Percentiles rank a stretch among this genome's conserved stretches.
Conservation (phyloP, 1,140 invertebrate species). For the Solenopsis fugax region DNA sequence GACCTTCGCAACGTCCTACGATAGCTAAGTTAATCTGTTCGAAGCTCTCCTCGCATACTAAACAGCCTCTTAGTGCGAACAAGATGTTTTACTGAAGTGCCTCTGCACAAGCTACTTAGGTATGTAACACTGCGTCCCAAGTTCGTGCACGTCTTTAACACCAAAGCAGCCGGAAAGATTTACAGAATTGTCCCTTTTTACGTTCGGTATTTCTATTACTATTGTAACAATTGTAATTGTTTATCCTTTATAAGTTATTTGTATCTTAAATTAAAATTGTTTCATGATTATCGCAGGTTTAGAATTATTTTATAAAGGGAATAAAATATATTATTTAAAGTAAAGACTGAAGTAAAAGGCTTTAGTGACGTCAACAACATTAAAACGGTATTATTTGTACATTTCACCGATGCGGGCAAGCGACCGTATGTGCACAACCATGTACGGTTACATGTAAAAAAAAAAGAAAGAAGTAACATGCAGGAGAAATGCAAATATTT, state of each 20-base stretch:
- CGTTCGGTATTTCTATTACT: background rate
- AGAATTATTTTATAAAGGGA: background rate
- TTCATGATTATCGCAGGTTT: background rate
- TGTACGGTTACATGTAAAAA: background rate
- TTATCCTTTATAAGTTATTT: background rate
- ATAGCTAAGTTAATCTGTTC: conserved; percentile 77
- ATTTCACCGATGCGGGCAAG: conserved; percentile 3
- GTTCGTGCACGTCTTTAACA: conserved; percentile 75
- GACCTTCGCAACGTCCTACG: conserved; percentile 37
- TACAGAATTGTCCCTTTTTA: conserved; percentile 43
- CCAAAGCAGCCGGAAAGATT: conserved; percentile 67
- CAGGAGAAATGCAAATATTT: conserved; percentile 45
- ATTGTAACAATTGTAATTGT: background rate
- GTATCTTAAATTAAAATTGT: background rate
- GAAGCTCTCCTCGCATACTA: conserved; percentile 75
- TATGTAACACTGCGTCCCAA: conserved; percentile 71
- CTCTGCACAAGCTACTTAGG: conserved; percentile 73
- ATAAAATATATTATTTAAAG: background rate
- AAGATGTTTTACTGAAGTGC: conserved; percentile 77
- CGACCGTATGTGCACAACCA: background rate
- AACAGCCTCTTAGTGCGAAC: conserved; percentile 75
- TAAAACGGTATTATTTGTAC: conserved; percentile 19
- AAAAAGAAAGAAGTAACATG: conserved; percentile 17
- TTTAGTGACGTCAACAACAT: conserved; percentile 27
- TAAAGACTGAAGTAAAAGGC: background rate